Base-by-base conservation (phyloP, 92 coral and sea anemone genomes). In the Plumapathes pennacea region DNA sequence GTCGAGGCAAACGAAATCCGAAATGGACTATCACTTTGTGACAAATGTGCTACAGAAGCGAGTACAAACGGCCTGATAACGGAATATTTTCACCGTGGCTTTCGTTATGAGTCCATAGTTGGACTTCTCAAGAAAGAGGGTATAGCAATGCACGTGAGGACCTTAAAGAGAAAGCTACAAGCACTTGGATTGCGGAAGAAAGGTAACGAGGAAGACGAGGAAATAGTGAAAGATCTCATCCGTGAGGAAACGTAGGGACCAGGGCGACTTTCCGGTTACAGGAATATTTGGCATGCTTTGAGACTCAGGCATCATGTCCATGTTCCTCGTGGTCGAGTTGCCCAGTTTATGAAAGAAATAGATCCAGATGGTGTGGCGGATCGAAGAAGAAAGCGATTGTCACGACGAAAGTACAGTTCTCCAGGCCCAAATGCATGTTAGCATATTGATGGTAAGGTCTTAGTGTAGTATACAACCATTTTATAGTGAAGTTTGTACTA, bases 81-180 rank as follows among this genome's bases (percentile, higher is more conserved):
- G 60, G 61, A 65, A 57, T 66, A 76, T 66, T 76, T 76, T 54
- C 62, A 76, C 51, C 52, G 69, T 38, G 75, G 83, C 15, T 76
- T 46, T 49, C 46, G 46, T 21, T 74, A 74, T 61, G 71, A 74
- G 26, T 72, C 60, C 43, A 74, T 74, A 24, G 61, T 74, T 31
- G 63, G 80, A 17, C 64, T 72, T 25, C 61, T 61, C 20, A 44
- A 75, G 74, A 64, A 41, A 40, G 74, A 57, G 12, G 65, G 51
- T n/a, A 47, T 76, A 2, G 39, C 33, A 27, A 65, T 76, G 75
- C 54, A 66, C 46, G 69, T 64, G 46, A 55, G 75, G 25, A 76
- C 76, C 38, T 61, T 67, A 12, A 76, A 50, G 58, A 55, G 82
- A 52, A 46, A 57, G 27, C 65, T 74, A 33, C 42, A 59, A 50